Percentiles rank a stretch among this genome's conserved stretches.
phyloP scores from a whole-genome alignment of 2,797 vertebrate species.

The Fratercula arctica region DNA sequence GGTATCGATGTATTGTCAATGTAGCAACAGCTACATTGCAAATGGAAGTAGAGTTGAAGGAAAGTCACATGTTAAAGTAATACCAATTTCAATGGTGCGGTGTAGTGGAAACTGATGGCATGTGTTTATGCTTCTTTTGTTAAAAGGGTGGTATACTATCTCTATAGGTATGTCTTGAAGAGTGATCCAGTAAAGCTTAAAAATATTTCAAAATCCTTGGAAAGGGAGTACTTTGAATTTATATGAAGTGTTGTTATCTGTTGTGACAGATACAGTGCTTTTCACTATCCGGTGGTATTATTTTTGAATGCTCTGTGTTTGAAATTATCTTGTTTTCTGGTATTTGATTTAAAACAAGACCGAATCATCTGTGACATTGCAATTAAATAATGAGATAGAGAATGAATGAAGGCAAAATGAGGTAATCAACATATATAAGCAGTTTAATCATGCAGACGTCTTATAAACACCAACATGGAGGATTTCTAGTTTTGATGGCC shows the following conservation, averaged over 20 bases:
- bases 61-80: neutral
- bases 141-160: rapidly evolving
- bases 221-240: neutral
- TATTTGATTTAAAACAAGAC: constrained; percentile 33
- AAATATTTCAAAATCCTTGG: neutral
- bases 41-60: neutral
- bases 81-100: rapidly evolving
- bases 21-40: neutral
- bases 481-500: neutral
- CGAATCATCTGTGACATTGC: neutral
- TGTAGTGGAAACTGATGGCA: neutral
- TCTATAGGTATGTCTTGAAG: neutral
- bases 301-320: neutral
- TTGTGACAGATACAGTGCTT: neutral
- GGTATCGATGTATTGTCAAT: neutral
- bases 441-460: neutral
- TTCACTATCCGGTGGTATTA: neutral
- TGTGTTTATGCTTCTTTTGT: neutral
- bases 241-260: neutral
- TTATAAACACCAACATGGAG: neutral
- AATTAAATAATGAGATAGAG: constrained; percentile 24
- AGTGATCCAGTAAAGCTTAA: neutral
- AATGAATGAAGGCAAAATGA: constrained; percentile 19
- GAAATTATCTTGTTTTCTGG: constrained; percentile 9
- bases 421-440: neutral